A percentile compares a stretch with the other conserved stretches of the same genome.
Conservation (phyloP, 2,797 vertebrate genomes). For the Coranthus polyacanthus region DNA sequence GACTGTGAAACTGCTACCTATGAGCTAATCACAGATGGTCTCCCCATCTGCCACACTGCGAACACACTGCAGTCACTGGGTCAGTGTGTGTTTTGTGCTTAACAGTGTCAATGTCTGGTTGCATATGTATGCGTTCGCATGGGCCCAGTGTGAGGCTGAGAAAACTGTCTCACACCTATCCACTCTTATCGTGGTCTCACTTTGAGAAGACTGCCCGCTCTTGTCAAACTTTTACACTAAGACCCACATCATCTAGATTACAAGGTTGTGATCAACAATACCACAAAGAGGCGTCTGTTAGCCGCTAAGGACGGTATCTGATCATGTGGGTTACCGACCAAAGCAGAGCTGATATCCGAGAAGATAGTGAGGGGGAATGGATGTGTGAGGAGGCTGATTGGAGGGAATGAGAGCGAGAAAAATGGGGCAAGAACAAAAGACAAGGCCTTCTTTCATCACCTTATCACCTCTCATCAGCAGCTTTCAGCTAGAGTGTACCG, state of each 20-base stretch:
- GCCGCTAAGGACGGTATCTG: slow-evolving; percentile 32
- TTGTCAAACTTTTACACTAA: slow-evolving; percentile 28
- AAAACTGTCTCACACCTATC: slow-evolving; percentile 60
- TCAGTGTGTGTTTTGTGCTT: slow-evolving; percentile 48
- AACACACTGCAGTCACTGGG: slow-evolving; percentile 64
- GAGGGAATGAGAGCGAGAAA: slow-evolving; percentile 24
- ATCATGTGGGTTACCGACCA: slow-evolving; percentile 53
- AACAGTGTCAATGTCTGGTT: slow-evolving; percentile 22
- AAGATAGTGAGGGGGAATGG: slow-evolving; percentile 19
- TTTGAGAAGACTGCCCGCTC: slow-evolving; percentile 10
- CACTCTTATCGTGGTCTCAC: slow-evolving; percentile 1
- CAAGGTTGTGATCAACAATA: slow-evolving; percentile 1
- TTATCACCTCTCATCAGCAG: slow-evolving; percentile 71
- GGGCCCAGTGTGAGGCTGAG: slow-evolving; percentile 22
- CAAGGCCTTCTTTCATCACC: slow-evolving; percentile 64
- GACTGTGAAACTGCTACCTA: slow-evolving; percentile 49
- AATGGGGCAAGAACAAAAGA: slow-evolving; percentile 46
- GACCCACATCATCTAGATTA: slow-evolving; percentile 6
- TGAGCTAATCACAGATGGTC: slow-evolving; percentile 72
- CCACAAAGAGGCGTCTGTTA: slow-evolving; percentile 51
- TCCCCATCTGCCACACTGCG: slow-evolving; percentile 66
- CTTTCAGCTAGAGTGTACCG: slow-evolving; percentile 42
- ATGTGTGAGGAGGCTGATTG: slow-evolving; percentile 16
- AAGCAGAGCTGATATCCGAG: slow-evolving; percentile 26
- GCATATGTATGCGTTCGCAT: slow-evolving; percentile 4